Evolutionary conservation across 2,888 invertebrate species (phyloP), one percentile per base, ranked within the genome.

Genomic region (Agrypnus murinus): DNA sequence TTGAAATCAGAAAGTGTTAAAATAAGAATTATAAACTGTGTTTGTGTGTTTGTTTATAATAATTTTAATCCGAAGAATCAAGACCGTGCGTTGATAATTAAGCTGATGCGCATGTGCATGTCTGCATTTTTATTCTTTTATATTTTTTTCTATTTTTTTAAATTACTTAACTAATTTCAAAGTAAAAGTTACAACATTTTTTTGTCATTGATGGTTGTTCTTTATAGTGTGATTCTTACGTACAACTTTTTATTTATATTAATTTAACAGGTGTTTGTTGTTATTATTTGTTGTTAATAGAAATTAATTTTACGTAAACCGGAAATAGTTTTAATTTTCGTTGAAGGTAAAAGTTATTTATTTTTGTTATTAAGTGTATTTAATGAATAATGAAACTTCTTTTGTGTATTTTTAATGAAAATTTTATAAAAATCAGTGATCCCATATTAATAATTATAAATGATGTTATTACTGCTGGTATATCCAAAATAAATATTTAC

Each of bases 1-100:
- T 58, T 58, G 40, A 58, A 58, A 58, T 58, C 58, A 58, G 58
- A 58, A 58, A 58, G 58, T 58, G 58, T 58, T 36, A 43, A 25
- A 25, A 25, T n/a, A 58, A 58, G 40, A 58, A 43, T 43, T 25
- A 43, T 40, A 5, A 43, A 58, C 19, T 58, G 43, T 58, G 58
- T 43, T 2, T 38, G 12, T n/a, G 10, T n/a, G n/a, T 10, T n/a
- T n/a, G 38, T 38, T 1, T 38, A 8, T 38, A n/a, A 5, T 25
- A 25, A 25, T 25, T 25, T 25, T 25, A 55, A 55, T 36, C 36
- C 14, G 55, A 9, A 34, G 38, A 12, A n/a, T n/a, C n/a, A n/a
- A n/a, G n/a, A 36, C 36, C 32, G n/a, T 15, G 55, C 17, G 14
- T 58, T 58, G 19, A 58, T 58, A 58, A 58, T 58, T 58, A 25